These are phyloP conservation scores for Rugalucina vietnamica DNA, from an alignment of 2,888 invertebrate genomes.

Conservation along the genomic window DNA sequence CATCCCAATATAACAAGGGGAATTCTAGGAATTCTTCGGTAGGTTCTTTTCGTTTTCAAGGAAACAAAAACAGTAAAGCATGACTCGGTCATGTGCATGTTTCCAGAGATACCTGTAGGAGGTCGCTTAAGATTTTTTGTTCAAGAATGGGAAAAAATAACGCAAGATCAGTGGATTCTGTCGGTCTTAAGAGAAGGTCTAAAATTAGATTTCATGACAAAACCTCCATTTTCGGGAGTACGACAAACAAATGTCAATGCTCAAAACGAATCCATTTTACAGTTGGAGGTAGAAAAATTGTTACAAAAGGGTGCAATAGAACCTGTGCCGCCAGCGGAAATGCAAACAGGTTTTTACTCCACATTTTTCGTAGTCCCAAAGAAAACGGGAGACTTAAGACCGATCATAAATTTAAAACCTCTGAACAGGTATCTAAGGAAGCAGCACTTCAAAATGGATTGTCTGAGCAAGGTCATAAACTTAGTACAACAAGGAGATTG, in stretches of 20 bases:
- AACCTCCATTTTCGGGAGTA: neutral
- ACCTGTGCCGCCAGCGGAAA: slow-evolving; percentile 7
- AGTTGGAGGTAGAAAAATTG: slow-evolving; percentile 41
- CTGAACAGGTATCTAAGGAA: slow-evolving; percentile 44
- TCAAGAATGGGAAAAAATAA: slow-evolving; percentile 20
- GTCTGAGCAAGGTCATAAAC: slow-evolving; percentile 33
- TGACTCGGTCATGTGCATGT: neutral
- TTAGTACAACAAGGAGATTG: slow-evolving; percentile 40
- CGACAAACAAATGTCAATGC: neutral
- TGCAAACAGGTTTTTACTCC: slow-evolving; percentile 45
- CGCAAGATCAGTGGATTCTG: slow-evolving; percentile 19
- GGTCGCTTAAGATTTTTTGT: slow-evolving; percentile 13
- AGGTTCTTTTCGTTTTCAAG: slow-evolving; percentile 9
- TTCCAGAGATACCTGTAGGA: neutral
- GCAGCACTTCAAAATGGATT: slow-evolving; percentile 55
- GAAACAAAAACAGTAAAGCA: neutral
- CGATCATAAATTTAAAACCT: slow-evolving; percentile 47
- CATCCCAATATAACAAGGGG: too few relatives aligned
- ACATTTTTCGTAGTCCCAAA: slow-evolving; percentile 46
- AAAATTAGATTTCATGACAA: slow-evolving; percentile 7
- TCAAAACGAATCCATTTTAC: neutral
- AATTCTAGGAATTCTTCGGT: neutral
- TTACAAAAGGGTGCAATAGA: slow-evolving; percentile 38
- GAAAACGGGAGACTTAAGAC: slow-evolving; percentile 37
- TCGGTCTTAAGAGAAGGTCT: neutral